Conservation (phyloP, 2,113 vertebrate species). For the Setophaga petechia region DNA sequence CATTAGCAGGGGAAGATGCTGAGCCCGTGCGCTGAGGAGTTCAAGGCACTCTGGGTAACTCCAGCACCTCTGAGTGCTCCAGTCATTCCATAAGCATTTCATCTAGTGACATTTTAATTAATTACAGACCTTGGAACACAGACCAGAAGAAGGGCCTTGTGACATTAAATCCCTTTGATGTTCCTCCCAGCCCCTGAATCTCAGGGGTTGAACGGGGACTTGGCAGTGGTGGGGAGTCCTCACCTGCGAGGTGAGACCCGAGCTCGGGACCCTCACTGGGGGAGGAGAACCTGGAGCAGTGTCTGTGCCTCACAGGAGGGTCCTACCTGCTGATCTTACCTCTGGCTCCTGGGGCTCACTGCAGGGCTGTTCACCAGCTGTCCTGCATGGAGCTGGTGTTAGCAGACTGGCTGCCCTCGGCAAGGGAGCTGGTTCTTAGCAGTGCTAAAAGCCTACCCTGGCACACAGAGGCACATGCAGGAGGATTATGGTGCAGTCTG, state of each 20-base stretch:
- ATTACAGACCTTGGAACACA: not conserved
- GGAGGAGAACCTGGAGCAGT: fast-evolving
- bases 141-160: not conserved
- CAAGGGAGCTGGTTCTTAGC: not conserved
- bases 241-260: fast-evolving
- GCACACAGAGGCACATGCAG: not conserved
- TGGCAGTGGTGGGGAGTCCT: fast-evolving
- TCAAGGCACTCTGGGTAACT: not conserved
- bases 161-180: not conserved
- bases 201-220: not conserved
- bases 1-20: fast-evolving
- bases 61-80: not conserved
- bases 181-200: not conserved
- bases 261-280: not conserved
- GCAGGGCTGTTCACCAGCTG: not conserved
- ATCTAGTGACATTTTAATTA: not conserved
- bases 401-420: fast-evolving
- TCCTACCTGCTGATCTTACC: not conserved
- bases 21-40: not conserved
- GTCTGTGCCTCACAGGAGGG: fast-evolving
- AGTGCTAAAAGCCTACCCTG: fast-evolving
- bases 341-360: not conserved
- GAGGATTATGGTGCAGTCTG: not conserved
- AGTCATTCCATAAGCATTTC: not conserved
- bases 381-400: not conserved